Evolutionary conservation across 1,140 invertebrate genomes (phyloP), one percentile per base, ranked within the genome.

Genomic region (Pseudomyrmex cubaensis): DNA sequence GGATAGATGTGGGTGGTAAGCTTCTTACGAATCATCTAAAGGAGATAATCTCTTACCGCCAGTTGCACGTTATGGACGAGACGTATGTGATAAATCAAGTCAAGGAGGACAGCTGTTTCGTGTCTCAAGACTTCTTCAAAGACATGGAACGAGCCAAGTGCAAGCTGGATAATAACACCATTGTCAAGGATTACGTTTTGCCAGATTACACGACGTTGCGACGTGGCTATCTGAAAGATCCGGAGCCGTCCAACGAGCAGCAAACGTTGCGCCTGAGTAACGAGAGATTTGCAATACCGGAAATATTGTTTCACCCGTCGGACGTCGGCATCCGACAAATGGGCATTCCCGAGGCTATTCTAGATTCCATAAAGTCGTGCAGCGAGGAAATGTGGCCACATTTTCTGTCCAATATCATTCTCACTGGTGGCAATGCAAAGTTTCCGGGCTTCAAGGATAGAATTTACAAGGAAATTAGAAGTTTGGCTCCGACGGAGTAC

Each of bases 41-140:
- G 93, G 99, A 99, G 94, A 96, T 99, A 10, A 97, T 99, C 83
- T 99, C 99, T 0, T 99, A 99, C 92, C 95, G 99, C 54, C 99
- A 99, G 90, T 94, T 99, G 17, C 98, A 99, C 95, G 98, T 99
- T 0, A 98, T 99, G 98, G 99, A 99, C 93, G 99, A 99, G 94
- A 99, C 99, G 0, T 99, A 98, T 94, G 98, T 99, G 0, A 98
- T 99, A 10, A 99, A 99, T 94, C 98, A 99, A 94, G 97, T 98
- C 0, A 99, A 99, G 93, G 99, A 99, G 95, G 99, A 99, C 93
- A 96, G 97, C 0, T 99, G 99, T 92, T 99, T 97, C 95, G 98
- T 99, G 0, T 97, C 98, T 0, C 95, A 96, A 88, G 95, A 99
- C 91, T 98, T 99, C 90, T 96, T 96, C 90, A 94, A 94, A 17